Evolutionary conservation across 2,113 vertebrate species (phyloP), one percentile per base, ranked within the genome.

Genomic region (Brachionichthys hirsutus): DNA sequence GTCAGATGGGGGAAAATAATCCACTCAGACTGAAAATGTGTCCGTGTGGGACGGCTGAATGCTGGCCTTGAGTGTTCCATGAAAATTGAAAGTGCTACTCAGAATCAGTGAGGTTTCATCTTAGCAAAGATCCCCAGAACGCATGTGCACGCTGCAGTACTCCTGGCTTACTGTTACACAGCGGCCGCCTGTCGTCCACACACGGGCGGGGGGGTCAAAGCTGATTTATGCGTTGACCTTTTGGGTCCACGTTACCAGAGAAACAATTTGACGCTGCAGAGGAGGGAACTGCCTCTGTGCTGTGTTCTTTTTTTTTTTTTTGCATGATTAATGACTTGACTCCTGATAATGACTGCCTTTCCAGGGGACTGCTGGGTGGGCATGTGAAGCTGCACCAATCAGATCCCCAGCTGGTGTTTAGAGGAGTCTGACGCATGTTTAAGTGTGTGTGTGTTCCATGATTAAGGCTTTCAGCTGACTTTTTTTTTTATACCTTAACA

Each of bases 391-490:
- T 16, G 17, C 16, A 34, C 20, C 58, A 48, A 57, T 54, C n/a
- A 7, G 16, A 43, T 43, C 16, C 1, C 11, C 14, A 63, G 65
- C 67, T 5, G 60, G 14, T 62, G 43, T 54, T 78, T 10, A 38
- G 36, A 12, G 36, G 8, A 30, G 9, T 49, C 54, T 70, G 56
- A 58, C 63, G 69, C 30, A 62, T 55, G 67, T 63, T 66, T 44
- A 46, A 57, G 54, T 46, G 40, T 47, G 17, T 67, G 38, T 40
- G 30, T n/a, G n/a, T n/a, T n/a, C n/a, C n/a, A 67, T 80, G 67
- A 74, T 77, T 65, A 75, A 4, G 41, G 35, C 34, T 36, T 54
- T 62, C 59, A n/a, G 35, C 53, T 74, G 66, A 68, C 9, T 41
- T 59, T 67, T 68, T 59, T 67, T 68, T 41, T 2, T 38, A 17